Base-by-base conservation (phyloP, 2,113 vertebrate species). In the Eulemur macaco region DNA sequence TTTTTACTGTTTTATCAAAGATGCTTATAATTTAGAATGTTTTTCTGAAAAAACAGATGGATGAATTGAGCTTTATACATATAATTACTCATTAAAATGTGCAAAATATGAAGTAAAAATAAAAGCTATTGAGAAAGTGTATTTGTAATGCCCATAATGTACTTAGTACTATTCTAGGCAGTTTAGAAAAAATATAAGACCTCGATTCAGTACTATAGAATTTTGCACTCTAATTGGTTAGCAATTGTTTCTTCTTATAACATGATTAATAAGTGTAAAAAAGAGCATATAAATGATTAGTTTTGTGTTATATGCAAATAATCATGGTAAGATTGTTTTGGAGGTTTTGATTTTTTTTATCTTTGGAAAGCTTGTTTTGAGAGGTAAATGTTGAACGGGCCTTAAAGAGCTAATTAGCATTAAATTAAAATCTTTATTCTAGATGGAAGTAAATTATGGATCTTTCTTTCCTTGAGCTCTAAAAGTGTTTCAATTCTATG, bases 1-100 rank as follows among this genome's bases (percentile, higher is more conserved):
- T 95, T 97, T 97, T 94, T 95, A 89, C 18, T 71, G 92, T 81
- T 96, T 97, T 63, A 95, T 97, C 42, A 83, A 78, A 96, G 86
- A 83, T 86, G 25, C 37, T 92, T 96, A 58, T 63, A 96, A 93
- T 94, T 94, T 86, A 52, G 54, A 15, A 69, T 91, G 42, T 89
- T 96, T 78, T 85, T 92, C 34, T 95, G 37, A 95, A 92, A 52
- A 83, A 34, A 18, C 39, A 82, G 54, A 80, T 81, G 9, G n/a
- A 50, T 56, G 11, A 94, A 73, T 95, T 63, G 8, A 97, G 50
- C 58, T 82, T 91, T 96, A 54, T 58, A 89, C 45, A 80, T 71
- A 31, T 64, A 91, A 95, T 93, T 93, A 82, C 25, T 92, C 94
- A 84, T 96, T 91, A 89, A 96, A 96, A 91, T 90, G 50, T 78